A percentile compares a stretch with the other conserved stretches of the same genome.
These are phyloP conservation scores for Parascotia fuliginaria DNA, from an alignment of 2,888 invertebrate genomes.

Conservation along the genomic window DNA sequence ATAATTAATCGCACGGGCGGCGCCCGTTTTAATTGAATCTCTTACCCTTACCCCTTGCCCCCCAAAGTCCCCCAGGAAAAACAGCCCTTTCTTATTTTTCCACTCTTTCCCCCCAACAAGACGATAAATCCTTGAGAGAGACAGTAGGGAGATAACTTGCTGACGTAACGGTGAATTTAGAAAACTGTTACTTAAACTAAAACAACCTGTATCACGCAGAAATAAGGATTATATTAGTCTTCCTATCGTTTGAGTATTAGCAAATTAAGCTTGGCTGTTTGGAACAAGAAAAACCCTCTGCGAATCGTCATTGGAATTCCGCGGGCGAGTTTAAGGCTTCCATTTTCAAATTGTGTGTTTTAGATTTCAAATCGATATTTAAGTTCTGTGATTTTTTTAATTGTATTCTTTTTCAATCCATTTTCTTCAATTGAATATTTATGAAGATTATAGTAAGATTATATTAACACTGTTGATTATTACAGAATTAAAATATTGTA, in stretches of 20 bases:
- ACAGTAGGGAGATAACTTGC: conserved; percentile 80
- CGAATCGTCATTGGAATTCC: conserved; percentile 85
- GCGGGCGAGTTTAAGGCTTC: conserved; percentile 74
- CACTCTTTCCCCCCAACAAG: conserved; percentile 76
- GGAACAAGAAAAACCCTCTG: conserved; percentile 82
- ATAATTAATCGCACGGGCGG: conserved; percentile 79
- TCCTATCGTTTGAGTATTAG: conserved; percentile 14
- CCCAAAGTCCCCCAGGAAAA: conserved; percentile 77
- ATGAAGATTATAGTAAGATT: no score
- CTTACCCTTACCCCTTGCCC: conserved; percentile 66
- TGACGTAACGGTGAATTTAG: conserved; percentile 40
- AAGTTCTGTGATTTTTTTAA: neutral
- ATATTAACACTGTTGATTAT: no score
- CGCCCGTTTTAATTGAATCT: conserved; percentile 82
- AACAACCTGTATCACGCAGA: neutral
- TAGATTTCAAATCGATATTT: conserved; percentile 61
- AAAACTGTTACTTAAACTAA: conserved; percentile 11
- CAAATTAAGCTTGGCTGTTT: conserved; percentile 49
- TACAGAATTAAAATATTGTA: no score
- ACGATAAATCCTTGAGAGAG: conserved; percentile 84
- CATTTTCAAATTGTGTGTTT: conserved; percentile 74
- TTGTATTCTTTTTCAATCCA: neutral
- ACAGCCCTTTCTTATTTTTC: conserved; percentile 85
- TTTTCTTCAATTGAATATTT: no score
- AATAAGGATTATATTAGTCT: conserved; percentile 18